A percentile compares a stretch with the other conserved stretches of the same genome.
phyloP scores from a whole-genome alignment of 2,113 vertebrate species.

The Sylvia atricapilla region DNA sequence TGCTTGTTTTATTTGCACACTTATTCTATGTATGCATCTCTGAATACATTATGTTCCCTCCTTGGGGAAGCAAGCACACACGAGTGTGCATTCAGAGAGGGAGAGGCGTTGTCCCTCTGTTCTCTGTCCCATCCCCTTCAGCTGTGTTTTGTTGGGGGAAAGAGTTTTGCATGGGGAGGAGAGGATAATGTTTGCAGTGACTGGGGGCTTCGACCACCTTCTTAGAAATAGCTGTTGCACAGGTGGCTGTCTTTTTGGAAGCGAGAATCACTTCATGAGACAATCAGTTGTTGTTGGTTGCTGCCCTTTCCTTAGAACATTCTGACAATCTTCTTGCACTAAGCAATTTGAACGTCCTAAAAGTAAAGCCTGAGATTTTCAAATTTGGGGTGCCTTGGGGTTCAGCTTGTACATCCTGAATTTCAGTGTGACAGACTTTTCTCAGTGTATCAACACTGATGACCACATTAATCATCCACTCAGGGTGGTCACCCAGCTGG shows the following conservation, averaged over 20 bases:
- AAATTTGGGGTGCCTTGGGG: accelerated
- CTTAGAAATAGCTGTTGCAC: not conserved
- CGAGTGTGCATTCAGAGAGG: not conserved
- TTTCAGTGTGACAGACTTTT: not conserved
- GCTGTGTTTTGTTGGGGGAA: not conserved
- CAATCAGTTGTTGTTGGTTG: not conserved
- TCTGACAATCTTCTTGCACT: not conserved
- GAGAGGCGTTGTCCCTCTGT: not conserved
- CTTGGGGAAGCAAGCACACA: not conserved
- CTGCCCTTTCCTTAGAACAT: not conserved
- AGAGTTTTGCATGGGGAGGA: not conserved
- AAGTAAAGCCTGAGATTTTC: not conserved
- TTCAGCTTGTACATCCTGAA: not conserved
- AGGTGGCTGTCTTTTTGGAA: not conserved
- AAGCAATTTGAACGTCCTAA: accelerated
- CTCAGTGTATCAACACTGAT: not conserved
- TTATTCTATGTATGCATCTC: not conserved
- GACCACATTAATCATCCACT: not conserved
- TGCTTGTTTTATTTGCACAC: not conserved
- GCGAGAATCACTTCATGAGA: accelerated
- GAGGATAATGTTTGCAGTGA: not conserved
- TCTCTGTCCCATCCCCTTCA: not conserved
- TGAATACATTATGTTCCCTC: not conserved
- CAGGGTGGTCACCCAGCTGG: not conserved
- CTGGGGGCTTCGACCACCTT: accelerated